phyloP scores from a whole-genome alignment of 2,113 vertebrate genomes.

The Scalopus aquaticus region DNA sequence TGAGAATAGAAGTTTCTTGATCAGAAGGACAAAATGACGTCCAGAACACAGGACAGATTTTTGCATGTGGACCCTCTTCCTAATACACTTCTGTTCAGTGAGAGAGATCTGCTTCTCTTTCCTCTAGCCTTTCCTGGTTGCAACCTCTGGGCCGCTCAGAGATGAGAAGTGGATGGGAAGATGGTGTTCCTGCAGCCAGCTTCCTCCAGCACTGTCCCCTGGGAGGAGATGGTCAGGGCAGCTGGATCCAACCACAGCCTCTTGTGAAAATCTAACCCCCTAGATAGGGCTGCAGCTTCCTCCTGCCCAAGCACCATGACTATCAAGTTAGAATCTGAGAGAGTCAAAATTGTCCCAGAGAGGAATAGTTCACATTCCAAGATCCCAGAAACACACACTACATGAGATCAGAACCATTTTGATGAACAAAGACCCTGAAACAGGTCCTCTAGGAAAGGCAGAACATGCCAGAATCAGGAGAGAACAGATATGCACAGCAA shows the following conservation, averaged over 20 bases:
- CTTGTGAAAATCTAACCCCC: neutral
- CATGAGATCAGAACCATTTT: neutral
- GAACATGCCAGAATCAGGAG: neutral
- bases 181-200: neutral
- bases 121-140: neutral
- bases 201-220: neutral
- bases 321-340: neutral
- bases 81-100: neutral
- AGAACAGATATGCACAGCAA: neutral
- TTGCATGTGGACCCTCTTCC: neutral
- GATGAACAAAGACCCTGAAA: slow-evolving; percentile 34
- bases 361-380: neutral
- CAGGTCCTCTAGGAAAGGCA: neutral
- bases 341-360: neutral
- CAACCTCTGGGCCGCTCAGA: neutral
- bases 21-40: neutral
- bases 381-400: neutral
- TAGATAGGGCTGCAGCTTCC: neutral
- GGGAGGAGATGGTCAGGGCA: neutral
- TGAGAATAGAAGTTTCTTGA: neutral
- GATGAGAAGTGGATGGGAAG: neutral
- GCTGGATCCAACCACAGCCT: neutral
- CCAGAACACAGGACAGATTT: too few species aligned
- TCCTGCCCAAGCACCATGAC: neutral
- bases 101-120: neutral